A percentile compares a stretch with the other conserved stretches of the same genome.
Evolutionary conservation across 2,113 vertebrate species (phyloP).

Genomic region (Melospiza melodia): DNA sequence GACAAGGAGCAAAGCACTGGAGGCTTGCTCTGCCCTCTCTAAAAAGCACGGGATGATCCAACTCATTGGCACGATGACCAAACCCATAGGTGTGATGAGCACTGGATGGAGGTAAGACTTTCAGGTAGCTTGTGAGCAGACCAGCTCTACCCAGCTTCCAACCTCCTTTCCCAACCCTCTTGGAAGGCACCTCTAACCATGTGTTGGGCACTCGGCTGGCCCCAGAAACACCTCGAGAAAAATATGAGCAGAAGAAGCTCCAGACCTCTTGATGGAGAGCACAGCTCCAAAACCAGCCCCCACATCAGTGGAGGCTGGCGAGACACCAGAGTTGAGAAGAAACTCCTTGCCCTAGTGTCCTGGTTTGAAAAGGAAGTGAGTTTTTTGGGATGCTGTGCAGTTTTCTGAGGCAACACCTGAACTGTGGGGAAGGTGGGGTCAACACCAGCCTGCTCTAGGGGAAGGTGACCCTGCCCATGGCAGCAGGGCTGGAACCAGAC

Average conservation of each 20-base stretch:
- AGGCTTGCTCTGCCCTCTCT: not conserved
- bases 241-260: not conserved
- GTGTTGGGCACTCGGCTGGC: fast-evolving
- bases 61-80: not conserved
- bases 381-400: no score
- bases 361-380: no score
- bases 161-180: not conserved
- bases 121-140: not conserved
- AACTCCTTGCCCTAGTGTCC: not conserved
- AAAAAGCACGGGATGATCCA: not conserved
- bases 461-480: not conserved
- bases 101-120: not conserved
- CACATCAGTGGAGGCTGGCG: fast-evolving
- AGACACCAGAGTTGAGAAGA: not conserved
- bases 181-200: not conserved
- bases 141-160: not conserved
- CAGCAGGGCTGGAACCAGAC: not conserved
- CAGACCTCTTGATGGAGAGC: not conserved
- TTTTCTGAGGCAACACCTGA: not conserved
- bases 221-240: not conserved
- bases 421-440: not conserved
- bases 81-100: not conserved
- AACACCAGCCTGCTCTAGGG: not conserved
- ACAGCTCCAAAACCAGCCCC: not conserved
- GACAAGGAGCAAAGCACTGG: not conserved